Evolutionary conservation across 23 tunicate genomes (phyloP).

Genomic region (Trididemnum miniatum): DNA sequence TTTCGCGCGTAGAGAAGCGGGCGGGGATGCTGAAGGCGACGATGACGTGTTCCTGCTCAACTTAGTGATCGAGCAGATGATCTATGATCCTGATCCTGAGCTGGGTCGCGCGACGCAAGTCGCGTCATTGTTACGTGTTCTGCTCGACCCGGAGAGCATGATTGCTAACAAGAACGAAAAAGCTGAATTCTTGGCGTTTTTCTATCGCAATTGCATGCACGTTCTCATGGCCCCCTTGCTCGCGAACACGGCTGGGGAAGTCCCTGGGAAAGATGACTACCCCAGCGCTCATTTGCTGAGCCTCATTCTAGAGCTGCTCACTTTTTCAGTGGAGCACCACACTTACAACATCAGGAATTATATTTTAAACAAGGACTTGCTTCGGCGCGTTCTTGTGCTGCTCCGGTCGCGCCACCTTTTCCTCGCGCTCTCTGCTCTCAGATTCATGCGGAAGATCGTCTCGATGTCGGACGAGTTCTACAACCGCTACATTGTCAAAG

Average conservation of each 20-base stretch:
- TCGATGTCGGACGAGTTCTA: conserved; percentile 83
- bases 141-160: conserved; percentile 97
- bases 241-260: conserved; percentile 88
- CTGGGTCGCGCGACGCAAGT: conserved; percentile 87
- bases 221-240: conserved; percentile 95
- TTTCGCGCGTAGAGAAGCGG: conserved; percentile 72
- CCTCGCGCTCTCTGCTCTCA: conserved; percentile 77
- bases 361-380: conserved; percentile 79
- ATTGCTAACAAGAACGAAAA: conserved; percentile 92
- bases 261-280: conserved; percentile 85
- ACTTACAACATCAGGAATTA: conserved; percentile 91
- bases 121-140: conserved; percentile 59
- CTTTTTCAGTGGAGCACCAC: conserved; percentile 95
- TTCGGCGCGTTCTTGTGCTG: conserved; percentile 78
- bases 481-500: conserved; percentile 86
- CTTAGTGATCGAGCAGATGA: conserved; percentile 92
- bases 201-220: conserved; percentile 93
- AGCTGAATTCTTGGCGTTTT: conserved; percentile 86
- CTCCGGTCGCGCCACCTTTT: conserved; percentile 77
- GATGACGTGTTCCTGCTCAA: conserved; percentile 75
- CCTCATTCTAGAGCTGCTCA: conserved; percentile 81
- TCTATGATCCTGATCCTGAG: conserved; percentile 95
- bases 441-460: conserved; percentile 82
- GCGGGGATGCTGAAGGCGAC: conserved; percentile 34
- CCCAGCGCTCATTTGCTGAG: conserved; percentile 85